Percentiles rank a stretch among this genome's conserved stretches.
phyloP scores from a whole-genome alignment of 2,113 vertebrate species.

The Neolamprologus ventralis region DNA sequence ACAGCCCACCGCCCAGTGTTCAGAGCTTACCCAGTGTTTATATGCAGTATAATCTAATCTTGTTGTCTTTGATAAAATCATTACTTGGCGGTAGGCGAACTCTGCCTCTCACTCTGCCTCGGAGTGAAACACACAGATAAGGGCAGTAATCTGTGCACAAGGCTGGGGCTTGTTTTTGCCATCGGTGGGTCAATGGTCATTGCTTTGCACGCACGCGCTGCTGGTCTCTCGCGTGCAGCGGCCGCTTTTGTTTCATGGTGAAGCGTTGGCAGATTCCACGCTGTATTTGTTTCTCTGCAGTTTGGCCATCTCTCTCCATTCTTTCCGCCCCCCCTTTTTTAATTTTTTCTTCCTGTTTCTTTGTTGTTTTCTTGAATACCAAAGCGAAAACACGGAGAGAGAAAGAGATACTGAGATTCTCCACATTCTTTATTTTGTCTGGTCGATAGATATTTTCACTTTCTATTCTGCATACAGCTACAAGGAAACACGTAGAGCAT shows the following conservation, averaged over 20 bases:
- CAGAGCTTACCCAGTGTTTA: background rate
- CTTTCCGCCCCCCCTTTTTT: background rate
- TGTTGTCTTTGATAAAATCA: slow-evolving; percentile 26
- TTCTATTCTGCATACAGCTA: background rate
- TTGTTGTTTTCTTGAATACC: background rate
- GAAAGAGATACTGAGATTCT: background rate
- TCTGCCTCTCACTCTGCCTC: background rate
- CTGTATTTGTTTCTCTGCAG: slow-evolving; percentile 49
- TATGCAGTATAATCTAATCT: background rate
- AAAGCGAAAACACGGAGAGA: background rate
- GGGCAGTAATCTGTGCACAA: slow-evolving; percentile 26
- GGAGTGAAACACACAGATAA: slow-evolving; percentile 43
- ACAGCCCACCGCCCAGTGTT: background rate
- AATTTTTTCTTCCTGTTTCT: background rate
- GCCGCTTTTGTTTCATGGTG: slow-evolving; percentile 55
- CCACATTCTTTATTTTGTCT: background rate
- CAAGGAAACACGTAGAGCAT: background rate
- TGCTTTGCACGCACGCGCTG: slow-evolving; percentile 3
- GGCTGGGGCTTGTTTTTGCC: slow-evolving; percentile 53
- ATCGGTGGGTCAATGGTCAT: slow-evolving; percentile 49
- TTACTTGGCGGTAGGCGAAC: slow-evolving; percentile 27
- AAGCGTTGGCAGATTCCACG: slow-evolving; percentile 70
- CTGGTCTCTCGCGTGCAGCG: slow-evolving; percentile 27
- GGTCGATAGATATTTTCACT: background rate
- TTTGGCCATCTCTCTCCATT: background rate